These are phyloP conservation scores for Spodoptera picta DNA, from an alignment of 2,888 invertebrate genomes.

Conservation along the genomic window DNA sequence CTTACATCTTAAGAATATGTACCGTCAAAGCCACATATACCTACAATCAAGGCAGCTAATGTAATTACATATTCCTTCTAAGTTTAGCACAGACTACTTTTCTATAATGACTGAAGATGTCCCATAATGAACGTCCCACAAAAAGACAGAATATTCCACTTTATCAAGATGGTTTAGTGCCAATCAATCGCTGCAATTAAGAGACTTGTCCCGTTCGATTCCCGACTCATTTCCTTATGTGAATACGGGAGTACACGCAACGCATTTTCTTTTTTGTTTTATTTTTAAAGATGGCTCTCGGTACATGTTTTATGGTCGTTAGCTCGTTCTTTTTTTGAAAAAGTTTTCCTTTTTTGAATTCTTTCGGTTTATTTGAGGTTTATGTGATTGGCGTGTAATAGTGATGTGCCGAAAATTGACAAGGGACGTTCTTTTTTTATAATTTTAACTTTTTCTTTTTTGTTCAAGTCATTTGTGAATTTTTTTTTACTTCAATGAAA, in stretches of 20 bases:
- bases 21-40: slow-evolving; percentile 16
- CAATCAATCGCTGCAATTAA: slow-evolving; percentile 67
- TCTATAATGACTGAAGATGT: slow-evolving; percentile 50
- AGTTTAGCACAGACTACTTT: slow-evolving; percentile 26
- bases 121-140: slow-evolving; percentile 48
- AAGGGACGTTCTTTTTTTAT: neutral
- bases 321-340: slow-evolving; percentile 27
- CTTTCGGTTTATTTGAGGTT: neutral
- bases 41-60: slow-evolving; percentile 21
- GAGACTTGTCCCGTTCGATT: slow-evolving; percentile 55
- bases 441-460: neutral
- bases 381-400: slow-evolving; percentile 11
- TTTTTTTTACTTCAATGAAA: no score
- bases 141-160: slow-evolving; percentile 37
- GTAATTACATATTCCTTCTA: slow-evolving; percentile 46
- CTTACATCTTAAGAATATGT: neutral
- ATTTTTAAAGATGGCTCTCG: slow-evolving; percentile 22
- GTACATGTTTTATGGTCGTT: slow-evolving; percentile 38
- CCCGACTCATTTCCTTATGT: slow-evolving; percentile 61
- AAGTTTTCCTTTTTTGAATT: slow-evolving; percentile 13
- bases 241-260: slow-evolving; percentile 53
- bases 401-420: slow-evolving; percentile 16
- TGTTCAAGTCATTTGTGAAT: no score
- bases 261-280: slow-evolving; percentile 18
- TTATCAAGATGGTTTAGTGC: slow-evolving; percentile 57